phyloP scores from a whole-genome alignment of 2,113 vertebrate species.

The Myiopsitta monachus region DNA sequence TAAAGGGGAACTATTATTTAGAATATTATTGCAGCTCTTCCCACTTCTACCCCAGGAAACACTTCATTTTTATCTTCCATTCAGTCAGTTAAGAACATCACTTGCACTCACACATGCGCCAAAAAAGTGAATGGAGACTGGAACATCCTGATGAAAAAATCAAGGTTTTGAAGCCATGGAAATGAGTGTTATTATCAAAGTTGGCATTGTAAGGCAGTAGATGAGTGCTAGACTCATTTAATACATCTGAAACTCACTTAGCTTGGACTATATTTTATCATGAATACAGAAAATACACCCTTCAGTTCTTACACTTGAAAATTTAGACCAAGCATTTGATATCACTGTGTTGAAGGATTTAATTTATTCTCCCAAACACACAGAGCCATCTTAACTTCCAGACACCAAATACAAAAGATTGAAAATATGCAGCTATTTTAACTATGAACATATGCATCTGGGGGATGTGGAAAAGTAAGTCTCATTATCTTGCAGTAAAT shows the following conservation, averaged over 20 bases:
- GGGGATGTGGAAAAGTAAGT: background rate
- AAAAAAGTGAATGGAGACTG: background rate
- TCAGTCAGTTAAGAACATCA: background rate
- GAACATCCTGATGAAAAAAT: background rate
- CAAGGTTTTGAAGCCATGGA: background rate
- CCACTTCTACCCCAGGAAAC: background rate
- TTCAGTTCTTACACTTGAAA: background rate
- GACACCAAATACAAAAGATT: background rate
- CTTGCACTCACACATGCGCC: background rate
- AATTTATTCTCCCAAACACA: background rate
- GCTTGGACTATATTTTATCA: background rate
- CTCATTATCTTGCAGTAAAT: background rate
- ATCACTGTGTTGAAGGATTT: background rate
- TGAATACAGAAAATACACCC: background rate
- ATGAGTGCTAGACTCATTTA: background rate
- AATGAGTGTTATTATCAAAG: background rate
- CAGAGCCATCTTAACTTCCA: background rate
- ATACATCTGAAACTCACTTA: background rate
- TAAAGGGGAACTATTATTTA: background rate
- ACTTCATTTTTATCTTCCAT: background rate
- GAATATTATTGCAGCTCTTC: background rate
- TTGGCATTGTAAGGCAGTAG: background rate
- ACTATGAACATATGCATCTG: background rate
- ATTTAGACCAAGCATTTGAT: background rate
- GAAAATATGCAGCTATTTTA: background rate